phyloP scores from a whole-genome alignment of 1,140 invertebrate genomes.

The Ips nitidus region DNA sequence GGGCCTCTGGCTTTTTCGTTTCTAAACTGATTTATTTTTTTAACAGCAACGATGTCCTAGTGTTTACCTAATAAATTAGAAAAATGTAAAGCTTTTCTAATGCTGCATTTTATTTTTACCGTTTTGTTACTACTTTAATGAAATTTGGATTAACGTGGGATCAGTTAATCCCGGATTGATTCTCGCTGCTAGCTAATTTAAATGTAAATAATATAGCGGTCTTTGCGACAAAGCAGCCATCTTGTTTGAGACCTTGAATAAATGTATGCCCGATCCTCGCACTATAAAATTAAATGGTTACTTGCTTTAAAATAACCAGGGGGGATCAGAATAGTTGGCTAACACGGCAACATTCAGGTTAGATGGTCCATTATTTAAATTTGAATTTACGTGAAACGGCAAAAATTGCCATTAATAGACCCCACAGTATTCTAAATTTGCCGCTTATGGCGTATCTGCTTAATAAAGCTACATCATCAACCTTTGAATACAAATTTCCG shows the following conservation, averaged over 20 bases:
- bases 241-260: no score
- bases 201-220: background rate
- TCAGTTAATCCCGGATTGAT: no score
- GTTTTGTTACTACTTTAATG: no score
- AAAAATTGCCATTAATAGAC: constrained; percentile 27
- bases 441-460: constrained; percentile 28
- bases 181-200: background rate
- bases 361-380: constrained; percentile 27
- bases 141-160: no score
- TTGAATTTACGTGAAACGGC: constrained; percentile 23
- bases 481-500: constrained; percentile 32
- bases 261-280: no score
- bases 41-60: constrained; percentile 22
- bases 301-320: constrained; percentile 6
- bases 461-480: constrained; percentile 32
- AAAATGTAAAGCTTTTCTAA: constrained; percentile 10
- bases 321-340: constrained; percentile 7
- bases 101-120: no score
- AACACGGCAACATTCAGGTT: constrained; percentile 13
- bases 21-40: constrained; percentile 30
- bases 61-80: constrained; percentile 30
- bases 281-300: constrained; percentile 14
- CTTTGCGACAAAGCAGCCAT: background rate
- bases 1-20: constrained; percentile 23
- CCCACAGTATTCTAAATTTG: constrained; percentile 25